Evolutionary conservation across 2,888 invertebrate species (phyloP).

Genomic region (Biston stratarius): DNA sequence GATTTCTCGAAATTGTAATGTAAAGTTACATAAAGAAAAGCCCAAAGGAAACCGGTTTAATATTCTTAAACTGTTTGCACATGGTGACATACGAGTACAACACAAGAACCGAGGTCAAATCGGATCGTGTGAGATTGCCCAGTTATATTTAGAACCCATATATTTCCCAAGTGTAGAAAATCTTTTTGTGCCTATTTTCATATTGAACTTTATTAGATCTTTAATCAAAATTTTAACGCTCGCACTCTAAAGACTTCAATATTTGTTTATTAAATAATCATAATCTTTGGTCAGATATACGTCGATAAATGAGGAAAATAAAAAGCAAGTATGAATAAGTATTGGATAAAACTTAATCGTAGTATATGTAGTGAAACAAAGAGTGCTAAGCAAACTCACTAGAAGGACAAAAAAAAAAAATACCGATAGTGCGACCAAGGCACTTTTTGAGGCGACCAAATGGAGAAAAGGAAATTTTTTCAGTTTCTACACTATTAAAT

Average conservation of each 20-base stretch:
- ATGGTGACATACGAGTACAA: constrained; percentile 33
- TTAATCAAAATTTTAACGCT: not conserved
- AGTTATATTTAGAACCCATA: constrained; percentile 41
- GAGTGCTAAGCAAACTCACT: too few species aligned
- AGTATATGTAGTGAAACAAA: too few species aligned
- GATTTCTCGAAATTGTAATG: not conserved
- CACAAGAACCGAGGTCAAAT: constrained; percentile 36
- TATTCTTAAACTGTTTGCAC: constrained; percentile 34
- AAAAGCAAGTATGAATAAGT: not conserved
- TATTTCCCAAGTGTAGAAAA: constrained; percentile 35
- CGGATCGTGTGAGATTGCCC: constrained; percentile 34
- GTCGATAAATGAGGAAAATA: not conserved
- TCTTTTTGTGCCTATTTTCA: constrained; percentile 18
- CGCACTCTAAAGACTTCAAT: not conserved
- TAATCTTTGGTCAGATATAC: too few species aligned
- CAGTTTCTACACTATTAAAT: too few species aligned
- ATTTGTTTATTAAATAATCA: not conserved
- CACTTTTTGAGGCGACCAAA: too few species aligned
- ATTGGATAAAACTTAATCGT: too few species aligned
- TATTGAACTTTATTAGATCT: constrained; percentile 14
- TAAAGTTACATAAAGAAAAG: constrained; percentile 25
- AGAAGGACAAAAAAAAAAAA: too few species aligned
- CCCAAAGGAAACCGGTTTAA: constrained; percentile 22
- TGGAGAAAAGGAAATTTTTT: too few species aligned
- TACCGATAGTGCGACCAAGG: too few species aligned